Base-by-base conservation (phyloP, 2,113 vertebrate genomes). In the Picathartes gymnocephalus region DNA sequence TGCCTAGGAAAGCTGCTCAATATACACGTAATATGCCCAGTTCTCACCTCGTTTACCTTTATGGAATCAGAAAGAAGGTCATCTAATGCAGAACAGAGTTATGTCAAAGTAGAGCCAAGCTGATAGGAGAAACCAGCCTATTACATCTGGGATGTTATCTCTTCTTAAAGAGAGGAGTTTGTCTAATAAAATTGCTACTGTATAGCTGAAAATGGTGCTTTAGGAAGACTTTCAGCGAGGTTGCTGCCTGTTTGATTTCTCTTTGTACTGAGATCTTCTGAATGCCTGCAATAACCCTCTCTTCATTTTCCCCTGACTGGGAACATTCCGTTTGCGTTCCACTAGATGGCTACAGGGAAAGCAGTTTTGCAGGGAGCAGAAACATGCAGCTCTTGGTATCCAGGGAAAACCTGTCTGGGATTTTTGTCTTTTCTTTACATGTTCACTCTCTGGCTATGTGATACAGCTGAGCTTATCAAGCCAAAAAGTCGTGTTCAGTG, bases 301-400 rank as follows among this genome's bases (percentile, higher is more conserved):
- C 1, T 48, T 11, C 9, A 4, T 19, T 18, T 69, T 81, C 66
- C 13, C 21, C 23, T 33, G 27, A 16, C 1, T 30, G 64, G 50
- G 62, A 94, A 30, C 68, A 23, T 87, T 96, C 68, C 47, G 5
- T 19, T 72, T 58, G 70, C 6, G 1, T 91, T 87, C 96, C 96
- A 90, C 96, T 96, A 97, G 97, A 94, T 96, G 97, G 95, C 92
- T 92, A 35, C 93, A 88, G 11, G 61, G 65, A 93, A 84, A 91
- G 77, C 70, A 64, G 42, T 78, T 84, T 85, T 45, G 45, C 33
- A 25, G 39, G 24, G 22, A 76, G 39, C 39, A 44, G 78, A 47
- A 62, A 39, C 37, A 58, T 4, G 44, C 57, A 70, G 62, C 44
- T 53, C 23, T 35, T 23, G 28, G 18, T 4, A 14, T 3, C 20